These are phyloP conservation scores for Epinotia nisella DNA, from an alignment of 2,888 invertebrate species.

Conservation along the genomic window DNA sequence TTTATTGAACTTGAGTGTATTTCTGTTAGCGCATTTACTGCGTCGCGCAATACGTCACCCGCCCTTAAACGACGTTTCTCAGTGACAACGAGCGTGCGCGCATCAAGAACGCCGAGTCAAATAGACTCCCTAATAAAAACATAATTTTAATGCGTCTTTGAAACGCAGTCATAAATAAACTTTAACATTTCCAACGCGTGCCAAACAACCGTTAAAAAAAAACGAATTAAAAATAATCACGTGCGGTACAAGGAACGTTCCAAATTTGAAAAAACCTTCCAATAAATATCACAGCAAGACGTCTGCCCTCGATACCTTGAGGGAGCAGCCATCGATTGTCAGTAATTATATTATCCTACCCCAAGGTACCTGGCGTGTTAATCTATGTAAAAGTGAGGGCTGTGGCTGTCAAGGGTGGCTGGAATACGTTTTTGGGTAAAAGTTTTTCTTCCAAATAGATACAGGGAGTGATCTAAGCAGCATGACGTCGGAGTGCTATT, in stretches of 20 bases:
- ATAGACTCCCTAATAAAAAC: not conserved
- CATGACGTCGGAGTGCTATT: not conserved
- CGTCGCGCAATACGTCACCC: no score
- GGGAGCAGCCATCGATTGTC: slow-evolving; percentile 74
- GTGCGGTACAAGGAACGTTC: slow-evolving; percentile 35
- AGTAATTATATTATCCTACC: slow-evolving; percentile 77
- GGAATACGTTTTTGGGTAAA: slow-evolving; percentile 20
- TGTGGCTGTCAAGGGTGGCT: slow-evolving; percentile 41
- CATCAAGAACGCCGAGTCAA: not conserved
- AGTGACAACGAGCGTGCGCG: no score
- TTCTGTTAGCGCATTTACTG: no score
- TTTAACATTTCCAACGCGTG: slow-evolving; percentile 21
- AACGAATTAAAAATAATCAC: slow-evolving; percentile 40
- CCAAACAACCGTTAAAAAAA: slow-evolving; percentile 27
- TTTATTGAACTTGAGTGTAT: no score
- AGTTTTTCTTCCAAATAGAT: slow-evolving; percentile 22
- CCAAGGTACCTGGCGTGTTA: slow-evolving; percentile 67
- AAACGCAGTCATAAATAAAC: slow-evolving; percentile 16
- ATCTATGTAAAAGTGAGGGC: slow-evolving; percentile 63
- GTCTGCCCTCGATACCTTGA: slow-evolving; percentile 57
- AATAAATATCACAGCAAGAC: slow-evolving; percentile 72
- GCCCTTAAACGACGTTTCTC: not conserved
- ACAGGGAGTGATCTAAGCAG: slow-evolving; percentile 1
- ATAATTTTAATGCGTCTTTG: not conserved
- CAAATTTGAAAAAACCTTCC: slow-evolving; percentile 51